Base-by-base conservation (phyloP, 1,140 invertebrate species). In the Acromyrmex heyeri region DNA sequence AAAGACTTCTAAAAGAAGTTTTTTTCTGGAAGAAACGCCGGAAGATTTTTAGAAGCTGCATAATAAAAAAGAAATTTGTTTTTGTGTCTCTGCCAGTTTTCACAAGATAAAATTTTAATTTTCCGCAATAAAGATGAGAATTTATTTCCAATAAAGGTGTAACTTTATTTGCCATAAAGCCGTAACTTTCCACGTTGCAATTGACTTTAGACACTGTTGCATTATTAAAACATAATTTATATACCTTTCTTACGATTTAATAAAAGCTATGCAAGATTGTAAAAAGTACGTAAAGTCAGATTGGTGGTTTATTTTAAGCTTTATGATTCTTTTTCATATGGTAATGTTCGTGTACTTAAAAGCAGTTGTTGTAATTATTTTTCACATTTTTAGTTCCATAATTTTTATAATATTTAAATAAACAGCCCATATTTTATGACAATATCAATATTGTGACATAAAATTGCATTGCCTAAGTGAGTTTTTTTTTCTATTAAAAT, bases 31-130 rank as follows among this genome's bases (percentile, higher is more conserved):
- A 27, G 18, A 34, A 30, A 48, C 14, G 55, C 18, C 30, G 16
- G 4, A 48, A 24, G 8, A 82, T 73, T 83, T 75, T 73, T 14
- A 27, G 18, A 5, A 3, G 14, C 38, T 44, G 38, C 2, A 38
- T 16, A n/a, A 55, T 81, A 59, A 81, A 73, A 81, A 48, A 24
- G n/a, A 34, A 24, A 82, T 82, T 83, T 50, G 38, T 75, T 83
- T 61, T 75, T n/a, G 55, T 7, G 38, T 48, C 38, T 27, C 24
- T 21, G 69, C n/a, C 27, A 59, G 18, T 44, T 73, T 48, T 5
- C 27, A 8, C 8, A n/a, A 75, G 69, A 73, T 62, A 14, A 75
- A 83, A 73, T 73, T 73, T 83, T 61, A 83, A 83, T 83, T 44
- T 6, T 2, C 21, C 7, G 38, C 55, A 75, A 61, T 75, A 83